phyloP scores from a whole-genome alignment of 2,888 invertebrate species.

The Allophyes oxyacanthae region DNA sequence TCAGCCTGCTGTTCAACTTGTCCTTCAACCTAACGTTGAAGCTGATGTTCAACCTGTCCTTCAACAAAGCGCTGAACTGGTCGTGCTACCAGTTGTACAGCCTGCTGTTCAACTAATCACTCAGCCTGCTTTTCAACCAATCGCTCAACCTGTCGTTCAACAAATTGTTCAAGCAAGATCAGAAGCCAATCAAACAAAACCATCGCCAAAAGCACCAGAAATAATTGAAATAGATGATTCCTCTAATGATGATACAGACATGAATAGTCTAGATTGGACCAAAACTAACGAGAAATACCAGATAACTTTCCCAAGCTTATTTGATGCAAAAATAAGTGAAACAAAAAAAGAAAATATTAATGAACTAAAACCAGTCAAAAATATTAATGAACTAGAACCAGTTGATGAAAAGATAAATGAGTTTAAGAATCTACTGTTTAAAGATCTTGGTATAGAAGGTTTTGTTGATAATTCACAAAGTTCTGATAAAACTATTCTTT shows the following conservation, averaged over 20 bases:
- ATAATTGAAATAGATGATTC: slow-evolving; percentile 75
- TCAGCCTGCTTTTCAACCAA: background rate
- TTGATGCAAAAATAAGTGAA: background rate
- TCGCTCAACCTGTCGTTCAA: background rate
- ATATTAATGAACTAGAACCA: background rate
- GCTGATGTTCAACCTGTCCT: background rate
- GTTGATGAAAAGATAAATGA: slow-evolving; percentile 56
- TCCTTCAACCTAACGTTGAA: background rate
- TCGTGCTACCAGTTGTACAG: background rate
- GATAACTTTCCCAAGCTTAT: background rate
- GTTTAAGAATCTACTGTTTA: slow-evolving; percentile 63
- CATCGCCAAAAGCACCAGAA: slow-evolving; percentile 33
- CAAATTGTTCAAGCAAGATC: background rate
- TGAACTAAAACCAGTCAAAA: background rate
- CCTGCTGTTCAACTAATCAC: background rate
- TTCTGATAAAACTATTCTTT: slow-evolving; percentile 11
- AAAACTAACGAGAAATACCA: slow-evolving; percentile 13
- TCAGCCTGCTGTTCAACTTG: background rate
- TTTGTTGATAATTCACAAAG: slow-evolving; percentile 12
- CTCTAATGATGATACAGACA: slow-evolving; percentile 63
- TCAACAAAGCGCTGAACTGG: background rate
- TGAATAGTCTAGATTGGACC: background rate
- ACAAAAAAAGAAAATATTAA: background rate
- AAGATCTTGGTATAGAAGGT: slow-evolving; percentile 64
- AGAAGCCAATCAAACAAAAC: background rate